Conservation (phyloP, 2,888 invertebrate genomes). For the Herminia tarsipennalis region DNA sequence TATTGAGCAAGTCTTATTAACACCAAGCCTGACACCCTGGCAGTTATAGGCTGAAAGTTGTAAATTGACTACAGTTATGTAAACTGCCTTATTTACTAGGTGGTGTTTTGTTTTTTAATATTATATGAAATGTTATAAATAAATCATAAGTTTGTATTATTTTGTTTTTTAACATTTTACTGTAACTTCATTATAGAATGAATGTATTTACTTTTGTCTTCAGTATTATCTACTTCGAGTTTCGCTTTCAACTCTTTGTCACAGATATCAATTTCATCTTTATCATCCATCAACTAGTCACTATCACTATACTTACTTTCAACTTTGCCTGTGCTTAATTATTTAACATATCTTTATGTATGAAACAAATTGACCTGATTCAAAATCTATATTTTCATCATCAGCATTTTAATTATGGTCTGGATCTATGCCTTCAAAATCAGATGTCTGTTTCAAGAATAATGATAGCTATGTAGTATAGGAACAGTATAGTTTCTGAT, state of each 20-base stretch:
- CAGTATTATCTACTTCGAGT: slow-evolving; percentile 41
- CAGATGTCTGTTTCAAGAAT: slow-evolving; percentile 89
- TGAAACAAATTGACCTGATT: slow-evolving; percentile 91
- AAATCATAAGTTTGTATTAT: too few relatives aligned
- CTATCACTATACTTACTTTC: slow-evolving; percentile 88
- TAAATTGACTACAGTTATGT: too few relatives aligned
- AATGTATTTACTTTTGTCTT: slow-evolving; percentile 87
- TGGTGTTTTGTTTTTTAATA: too few relatives aligned
- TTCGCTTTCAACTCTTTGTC: slow-evolving; percentile 75
- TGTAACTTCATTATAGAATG: slow-evolving; percentile 92
- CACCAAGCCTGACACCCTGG: too few relatives aligned
- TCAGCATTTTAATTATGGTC: slow-evolving; percentile 52
- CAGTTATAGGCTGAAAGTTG: too few relatives aligned
- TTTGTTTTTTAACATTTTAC: slow-evolving; percentile 93
- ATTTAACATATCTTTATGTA: slow-evolving; percentile 94
- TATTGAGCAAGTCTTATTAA: too few relatives aligned
- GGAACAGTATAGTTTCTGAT: slow-evolving; percentile 87
- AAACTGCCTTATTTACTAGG: too few relatives aligned
- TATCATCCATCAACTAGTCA: slow-evolving; percentile 52
- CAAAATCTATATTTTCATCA: slow-evolving; percentile 88
- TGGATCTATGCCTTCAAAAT: slow-evolving; percentile 88
- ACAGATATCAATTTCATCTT: slow-evolving; percentile 58
- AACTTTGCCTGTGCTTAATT: slow-evolving; percentile 88
- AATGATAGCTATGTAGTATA: slow-evolving; percentile 90
- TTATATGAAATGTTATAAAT: too few relatives aligned